phyloP scores from a whole-genome alignment of 2,113 vertebrate genomes.

The Percina caprodes region DNA sequence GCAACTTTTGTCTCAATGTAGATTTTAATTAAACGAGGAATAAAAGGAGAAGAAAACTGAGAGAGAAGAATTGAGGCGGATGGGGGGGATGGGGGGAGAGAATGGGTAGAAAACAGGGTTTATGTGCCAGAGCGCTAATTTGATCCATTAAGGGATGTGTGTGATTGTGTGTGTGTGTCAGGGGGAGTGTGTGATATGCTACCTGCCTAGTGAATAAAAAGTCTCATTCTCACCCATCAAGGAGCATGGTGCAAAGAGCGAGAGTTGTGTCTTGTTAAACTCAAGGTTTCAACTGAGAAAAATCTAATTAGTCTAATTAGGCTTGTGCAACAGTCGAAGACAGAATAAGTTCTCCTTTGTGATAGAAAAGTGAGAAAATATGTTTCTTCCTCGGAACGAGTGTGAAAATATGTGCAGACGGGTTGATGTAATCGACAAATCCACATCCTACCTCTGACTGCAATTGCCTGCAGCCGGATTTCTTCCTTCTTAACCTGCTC shows the following conservation, averaged over 20 bases:
- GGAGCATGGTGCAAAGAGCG: constrained; percentile 49
- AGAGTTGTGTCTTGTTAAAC: constrained; percentile 65
- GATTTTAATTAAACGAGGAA: constrained; percentile 74
- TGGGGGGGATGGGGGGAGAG: constrained; percentile 19
- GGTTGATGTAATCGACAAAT: constrained; percentile 28
- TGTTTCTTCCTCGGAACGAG: constrained; percentile 15
- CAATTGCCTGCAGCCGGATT: constrained; percentile 14
- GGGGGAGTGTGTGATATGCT: constrained; percentile 51
- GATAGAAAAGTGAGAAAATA: constrained; percentile 57
- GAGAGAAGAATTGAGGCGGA: constrained; percentile 38
- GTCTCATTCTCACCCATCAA: constrained; percentile 74
- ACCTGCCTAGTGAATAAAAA: constrained; percentile 64
- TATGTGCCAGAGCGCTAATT: constrained; percentile 80
- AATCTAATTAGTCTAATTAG: constrained; percentile 77
- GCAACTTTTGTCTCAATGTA: constrained; percentile 69
- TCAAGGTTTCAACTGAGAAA: constrained; percentile 60
- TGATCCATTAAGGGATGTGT: constrained; percentile 76
- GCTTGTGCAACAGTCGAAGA: constrained; percentile 58
- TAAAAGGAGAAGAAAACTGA: constrained; percentile 32
- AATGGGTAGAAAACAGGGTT: constrained; percentile 64
- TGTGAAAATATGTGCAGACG: constrained; percentile 48
- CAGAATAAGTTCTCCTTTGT: constrained; percentile 30
- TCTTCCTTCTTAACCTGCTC: constrained; percentile 2
- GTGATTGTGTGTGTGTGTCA: constrained; percentile 38
- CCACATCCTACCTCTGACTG: constrained; percentile 24